Percentiles rank a stretch among this genome's conserved stretches.
Conservation (phyloP, 2,797 vertebrate genomes). For the Mormyrops attenuatus region DNA sequence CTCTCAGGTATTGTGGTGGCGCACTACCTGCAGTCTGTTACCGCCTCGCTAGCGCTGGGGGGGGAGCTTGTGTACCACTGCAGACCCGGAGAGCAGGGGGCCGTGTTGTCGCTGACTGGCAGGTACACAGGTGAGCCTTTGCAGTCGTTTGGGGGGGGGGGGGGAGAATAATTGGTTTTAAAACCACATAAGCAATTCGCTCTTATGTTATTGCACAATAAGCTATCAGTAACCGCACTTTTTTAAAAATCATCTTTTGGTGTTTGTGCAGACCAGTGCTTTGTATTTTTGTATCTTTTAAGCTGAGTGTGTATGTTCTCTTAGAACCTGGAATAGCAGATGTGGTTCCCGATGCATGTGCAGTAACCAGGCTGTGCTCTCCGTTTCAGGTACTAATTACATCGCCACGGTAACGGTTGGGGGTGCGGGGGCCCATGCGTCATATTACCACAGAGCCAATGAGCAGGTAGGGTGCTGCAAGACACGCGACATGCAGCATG, state of each 20-base stretch:
- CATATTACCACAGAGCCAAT: constrained; percentile 89
- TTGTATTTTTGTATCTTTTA: background rate
- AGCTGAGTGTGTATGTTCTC: background rate
- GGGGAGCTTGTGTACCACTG: constrained; percentile 84
- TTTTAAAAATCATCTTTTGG: background rate
- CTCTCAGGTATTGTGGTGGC: constrained; percentile 71
- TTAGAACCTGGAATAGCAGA: background rate
- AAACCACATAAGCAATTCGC: background rate
- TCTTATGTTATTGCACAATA: background rate
- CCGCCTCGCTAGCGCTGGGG: constrained; percentile 73
- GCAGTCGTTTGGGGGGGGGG: background rate
- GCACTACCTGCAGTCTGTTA: constrained; percentile 84
- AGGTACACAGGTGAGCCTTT: constrained; percentile 70
- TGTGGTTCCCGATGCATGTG: background rate
- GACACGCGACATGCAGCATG: background rate
- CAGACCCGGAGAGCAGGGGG: constrained; percentile 76
- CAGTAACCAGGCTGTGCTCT: background rate
- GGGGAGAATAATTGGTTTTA: background rate
- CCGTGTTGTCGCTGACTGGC: constrained; percentile 76
- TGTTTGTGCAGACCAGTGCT: background rate
- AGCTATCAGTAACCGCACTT: background rate
- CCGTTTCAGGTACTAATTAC: constrained; percentile 65
- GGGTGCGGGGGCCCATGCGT: constrained; percentile 78
- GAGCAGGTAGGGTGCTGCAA: constrained; percentile 69
- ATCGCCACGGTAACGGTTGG: constrained; percentile 78